Percentiles rank a stretch among this genome's conserved stretches.
These are phyloP conservation scores for Gortyna flavago DNA, from an alignment of 2,888 invertebrate species.

Conservation along the genomic window DNA sequence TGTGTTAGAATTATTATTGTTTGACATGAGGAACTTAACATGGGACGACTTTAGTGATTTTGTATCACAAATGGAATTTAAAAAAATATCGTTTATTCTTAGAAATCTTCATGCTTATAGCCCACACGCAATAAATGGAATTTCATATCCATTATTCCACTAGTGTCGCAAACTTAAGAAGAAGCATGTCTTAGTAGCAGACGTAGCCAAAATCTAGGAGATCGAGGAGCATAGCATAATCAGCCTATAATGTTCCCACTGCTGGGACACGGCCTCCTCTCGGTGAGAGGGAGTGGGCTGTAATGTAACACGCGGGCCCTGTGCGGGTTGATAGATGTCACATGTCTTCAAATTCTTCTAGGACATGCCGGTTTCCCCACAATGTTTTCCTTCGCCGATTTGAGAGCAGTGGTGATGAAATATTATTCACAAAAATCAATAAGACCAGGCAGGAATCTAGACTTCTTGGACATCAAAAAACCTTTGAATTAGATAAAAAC, in stretches of 20 bases:
- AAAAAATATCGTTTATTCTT: neutral
- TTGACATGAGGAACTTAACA: constrained; percentile 11
- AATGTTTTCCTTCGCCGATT: neutral
- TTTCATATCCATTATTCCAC: too few relatives aligned
- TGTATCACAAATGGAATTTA: neutral
- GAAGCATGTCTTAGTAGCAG: neutral
- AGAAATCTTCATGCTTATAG: neutral
- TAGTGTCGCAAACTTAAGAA: neutral
- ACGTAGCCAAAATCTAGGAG: neutral
- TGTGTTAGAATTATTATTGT: neutral
- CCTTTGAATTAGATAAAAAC: neutral
- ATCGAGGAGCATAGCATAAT: neutral
- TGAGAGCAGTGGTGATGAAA: neutral
- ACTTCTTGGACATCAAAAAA: neutral
- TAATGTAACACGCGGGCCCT: neutral
- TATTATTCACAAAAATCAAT: neutral
- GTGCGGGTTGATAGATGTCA: neutral
- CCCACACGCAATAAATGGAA: neutral
- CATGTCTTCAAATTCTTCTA: neutral
- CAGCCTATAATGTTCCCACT: neutral
- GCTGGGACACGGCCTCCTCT: too few relatives aligned
- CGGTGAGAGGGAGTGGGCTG: neutral
- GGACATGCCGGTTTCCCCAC: too few relatives aligned
- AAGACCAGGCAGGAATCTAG: neutral
- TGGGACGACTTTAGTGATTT: neutral